These are phyloP conservation scores for Amyelois transitella DNA, from an alignment of 1,140 invertebrate genomes.

Conservation along the genomic window DNA sequence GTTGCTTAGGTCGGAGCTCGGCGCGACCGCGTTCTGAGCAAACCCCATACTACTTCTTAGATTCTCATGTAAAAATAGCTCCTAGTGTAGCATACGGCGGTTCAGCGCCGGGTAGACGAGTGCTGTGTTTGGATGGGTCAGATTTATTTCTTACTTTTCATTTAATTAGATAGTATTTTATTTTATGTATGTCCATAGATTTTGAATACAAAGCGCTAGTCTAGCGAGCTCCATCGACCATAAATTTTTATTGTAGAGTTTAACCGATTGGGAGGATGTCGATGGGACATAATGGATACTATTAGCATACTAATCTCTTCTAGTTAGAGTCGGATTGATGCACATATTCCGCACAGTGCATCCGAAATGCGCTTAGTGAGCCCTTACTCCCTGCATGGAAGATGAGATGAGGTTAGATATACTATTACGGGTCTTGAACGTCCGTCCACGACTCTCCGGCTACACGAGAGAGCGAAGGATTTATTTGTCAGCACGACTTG, in stretches of 20 bases:
- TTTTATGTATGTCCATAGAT: slow-evolving; percentile 57
- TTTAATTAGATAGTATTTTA: slow-evolving; percentile 50
- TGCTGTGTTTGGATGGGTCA: slow-evolving; percentile 70
- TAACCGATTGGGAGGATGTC: slow-evolving; percentile 43
- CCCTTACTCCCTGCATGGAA: slow-evolving; percentile 33
- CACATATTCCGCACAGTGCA: slow-evolving; percentile 38
- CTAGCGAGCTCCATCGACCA: slow-evolving; percentile 64
- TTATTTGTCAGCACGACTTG: slow-evolving; percentile 19
- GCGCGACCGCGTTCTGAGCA: slow-evolving; percentile 27
- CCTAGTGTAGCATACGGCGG: slow-evolving; percentile 41
- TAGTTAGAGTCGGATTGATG: slow-evolving; percentile 44
- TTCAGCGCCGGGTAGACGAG: slow-evolving; percentile 44
- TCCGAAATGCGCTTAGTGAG: slow-evolving; percentile 34
- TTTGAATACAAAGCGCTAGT: slow-evolving; percentile 54
- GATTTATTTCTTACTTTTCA: slow-evolving; percentile 38
- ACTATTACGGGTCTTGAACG: background rate
- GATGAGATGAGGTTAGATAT: slow-evolving; percentile 3
- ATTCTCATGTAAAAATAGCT: slow-evolving; percentile 46
- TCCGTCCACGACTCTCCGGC: background rate
- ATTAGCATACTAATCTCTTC: slow-evolving; percentile 68
- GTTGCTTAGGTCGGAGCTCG: slow-evolving; percentile 46
- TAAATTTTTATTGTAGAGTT: slow-evolving; percentile 60
- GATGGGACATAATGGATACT: slow-evolving; percentile 43
- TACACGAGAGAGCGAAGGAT: slow-evolving; percentile 33
- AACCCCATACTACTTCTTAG: slow-evolving; percentile 35